Conservation (phyloP, 2,888 invertebrate species). For the Eristalinus aeneus region DNA sequence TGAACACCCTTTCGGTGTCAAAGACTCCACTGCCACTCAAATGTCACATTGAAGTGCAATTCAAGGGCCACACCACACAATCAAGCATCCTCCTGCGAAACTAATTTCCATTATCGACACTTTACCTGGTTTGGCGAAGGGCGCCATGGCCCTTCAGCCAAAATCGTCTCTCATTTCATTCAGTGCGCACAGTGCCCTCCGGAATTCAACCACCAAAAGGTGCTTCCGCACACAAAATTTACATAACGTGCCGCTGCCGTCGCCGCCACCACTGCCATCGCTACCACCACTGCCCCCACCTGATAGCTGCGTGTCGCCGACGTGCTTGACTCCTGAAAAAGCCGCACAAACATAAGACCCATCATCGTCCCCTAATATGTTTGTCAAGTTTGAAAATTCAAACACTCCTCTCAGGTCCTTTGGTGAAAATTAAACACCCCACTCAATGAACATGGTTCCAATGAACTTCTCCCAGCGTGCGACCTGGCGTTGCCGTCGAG, state of each 20-base stretch:
- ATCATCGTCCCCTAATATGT: slow-evolving; percentile 52
- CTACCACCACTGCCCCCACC: not conserved
- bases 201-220: not conserved
- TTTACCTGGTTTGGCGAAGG: no score
- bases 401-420: slow-evolving; percentile 47
- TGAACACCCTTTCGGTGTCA: not conserved
- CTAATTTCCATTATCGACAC: slow-evolving; percentile 26
- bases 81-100: not conserved
- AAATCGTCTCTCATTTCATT: not conserved
- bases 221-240: slow-evolving; percentile 10
- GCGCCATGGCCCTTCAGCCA: not conserved
- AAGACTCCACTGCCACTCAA: not conserved
- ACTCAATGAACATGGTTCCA: slow-evolving; percentile 59
- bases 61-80: not conserved
- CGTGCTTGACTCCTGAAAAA: not conserved
- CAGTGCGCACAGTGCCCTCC: not conserved
- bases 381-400: slow-evolving; percentile 62
- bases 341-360: slow-evolving; percentile 9
- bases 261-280: no score
- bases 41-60: not conserved
- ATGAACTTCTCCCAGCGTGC: slow-evolving; percentile 30
- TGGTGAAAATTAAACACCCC: slow-evolving; percentile 63
- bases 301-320: not conserved
- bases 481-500: not conserved
- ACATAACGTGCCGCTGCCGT: not conserved